Evolutionary conservation across 2,113 vertebrate genomes (phyloP).

Genomic region (Megaceryle maxima): DNA sequence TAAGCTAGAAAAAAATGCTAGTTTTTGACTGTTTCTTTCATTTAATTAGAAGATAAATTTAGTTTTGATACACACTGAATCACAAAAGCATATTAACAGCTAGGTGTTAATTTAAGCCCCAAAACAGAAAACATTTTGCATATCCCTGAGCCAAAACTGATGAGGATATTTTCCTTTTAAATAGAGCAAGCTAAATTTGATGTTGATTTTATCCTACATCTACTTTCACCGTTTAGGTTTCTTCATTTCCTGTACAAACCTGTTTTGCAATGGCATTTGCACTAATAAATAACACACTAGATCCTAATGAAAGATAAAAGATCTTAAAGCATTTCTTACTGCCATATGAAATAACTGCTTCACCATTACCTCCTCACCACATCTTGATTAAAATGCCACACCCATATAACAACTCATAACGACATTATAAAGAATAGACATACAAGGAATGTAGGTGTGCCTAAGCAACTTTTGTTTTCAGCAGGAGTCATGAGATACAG

Average conservation of each 20-base stretch:
- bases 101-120: neutral
- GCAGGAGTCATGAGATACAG: neutral
- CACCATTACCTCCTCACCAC: neutral
- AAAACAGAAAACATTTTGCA: neutral
- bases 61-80: neutral
- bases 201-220: conserved; percentile 11
- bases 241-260: conserved; percentile 44
- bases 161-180: neutral
- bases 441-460: neutral
- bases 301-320: conserved; percentile 14
- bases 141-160: neutral
- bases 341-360: neutral
- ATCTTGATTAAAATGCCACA: conserved; percentile 19
- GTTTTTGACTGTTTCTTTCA: neutral
- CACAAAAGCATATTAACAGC: neutral
- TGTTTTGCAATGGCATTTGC: conserved; percentile 1
- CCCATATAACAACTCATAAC: neutral
- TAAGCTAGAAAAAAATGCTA: neutral
- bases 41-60: conserved; percentile 14
- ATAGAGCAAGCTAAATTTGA: neutral
- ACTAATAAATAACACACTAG: neutral
- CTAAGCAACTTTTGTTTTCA: neutral
- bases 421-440: neutral
- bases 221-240: conserved; percentile 20
- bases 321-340: neutral